These are phyloP conservation scores for Monochamus alternatus DNA, from an alignment of 2,888 invertebrate species.

Conservation along the genomic window DNA sequence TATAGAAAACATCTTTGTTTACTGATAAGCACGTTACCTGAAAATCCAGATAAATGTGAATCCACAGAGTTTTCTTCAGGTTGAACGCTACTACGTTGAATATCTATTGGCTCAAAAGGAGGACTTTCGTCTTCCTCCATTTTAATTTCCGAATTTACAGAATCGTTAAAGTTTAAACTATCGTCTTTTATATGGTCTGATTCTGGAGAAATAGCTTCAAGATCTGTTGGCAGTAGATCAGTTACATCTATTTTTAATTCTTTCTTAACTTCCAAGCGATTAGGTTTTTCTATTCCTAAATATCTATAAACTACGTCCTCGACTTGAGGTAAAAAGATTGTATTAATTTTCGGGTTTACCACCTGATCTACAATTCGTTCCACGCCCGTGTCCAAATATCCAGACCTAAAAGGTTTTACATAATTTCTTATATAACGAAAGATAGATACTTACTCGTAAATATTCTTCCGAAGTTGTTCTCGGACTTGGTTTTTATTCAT, in stretches of 20 bases:
- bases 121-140: constrained; percentile 79
- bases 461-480: constrained; percentile 89
- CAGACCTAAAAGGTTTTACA: constrained; percentile 77
- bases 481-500: constrained; percentile 94
- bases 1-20: too few relatives aligned
- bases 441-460: constrained; percentile 82
- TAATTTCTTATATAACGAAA: neutral
- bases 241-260: constrained; percentile 46
- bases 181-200: constrained; percentile 69
- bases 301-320: constrained; percentile 92
- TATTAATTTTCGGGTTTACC: constrained; percentile 92
- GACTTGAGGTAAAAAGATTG: constrained; percentile 91
- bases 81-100: constrained; percentile 57
- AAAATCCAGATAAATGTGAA: constrained; percentile 76
- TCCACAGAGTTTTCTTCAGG: constrained; percentile 75
- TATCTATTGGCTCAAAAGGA: constrained; percentile 77
- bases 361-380: constrained; percentile 97
- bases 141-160: constrained; percentile 70
- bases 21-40: constrained; percentile 58
- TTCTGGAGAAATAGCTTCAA: constrained; percentile 88
- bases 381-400: constrained; percentile 91
- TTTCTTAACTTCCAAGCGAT: constrained; percentile 41
- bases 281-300: constrained; percentile 85
- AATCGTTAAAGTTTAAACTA: constrained; percentile 64
- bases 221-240: constrained; percentile 81